These are phyloP conservation scores for Toxotes jaculatrix DNA, from an alignment of 2,113 vertebrate genomes.

Conservation along the genomic window DNA sequence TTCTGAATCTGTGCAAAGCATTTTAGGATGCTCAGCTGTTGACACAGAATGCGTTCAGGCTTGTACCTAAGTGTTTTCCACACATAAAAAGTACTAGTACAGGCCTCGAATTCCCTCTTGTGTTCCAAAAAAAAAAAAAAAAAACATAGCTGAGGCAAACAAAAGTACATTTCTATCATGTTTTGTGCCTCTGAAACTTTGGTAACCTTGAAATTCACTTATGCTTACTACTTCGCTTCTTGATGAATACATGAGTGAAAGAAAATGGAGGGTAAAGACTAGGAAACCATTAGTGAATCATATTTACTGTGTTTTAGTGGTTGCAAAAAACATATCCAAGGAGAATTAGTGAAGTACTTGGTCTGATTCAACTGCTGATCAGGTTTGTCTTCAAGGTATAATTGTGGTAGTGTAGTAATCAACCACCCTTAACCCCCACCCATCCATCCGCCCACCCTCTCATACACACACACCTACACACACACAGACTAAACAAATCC, in stretches of 20 bases:
- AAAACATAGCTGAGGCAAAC: neutral
- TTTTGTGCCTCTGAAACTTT: neutral
- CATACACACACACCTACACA: neutral
- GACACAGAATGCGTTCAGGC: too few relatives aligned
- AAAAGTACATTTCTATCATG: neutral
- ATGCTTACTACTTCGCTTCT: too few relatives aligned
- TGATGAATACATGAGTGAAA: neutral
- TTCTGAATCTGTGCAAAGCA: neutral
- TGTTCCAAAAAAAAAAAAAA: too few relatives aligned
- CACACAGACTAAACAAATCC: slow-evolving; percentile 1
- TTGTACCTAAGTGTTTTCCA: neutral
- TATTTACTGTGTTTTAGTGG: neutral
- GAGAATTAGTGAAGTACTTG: slow-evolving; percentile 10
- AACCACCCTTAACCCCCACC: neutral
- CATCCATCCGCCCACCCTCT: too few relatives aligned
- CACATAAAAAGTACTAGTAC: neutral
- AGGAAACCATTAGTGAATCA: neutral
- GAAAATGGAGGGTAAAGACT: neutral
- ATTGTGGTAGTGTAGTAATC: slow-evolving; percentile 45
- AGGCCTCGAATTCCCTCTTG: neutral
- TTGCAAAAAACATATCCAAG: neutral
- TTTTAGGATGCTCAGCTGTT: neutral
- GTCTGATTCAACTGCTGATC: slow-evolving; percentile 18
- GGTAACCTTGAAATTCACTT: neutral
- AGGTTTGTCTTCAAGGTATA: slow-evolving; percentile 35